These are phyloP conservation scores for Ficedula albicollis DNA, from an alignment of 2,797 vertebrate species.

Conservation along the genomic window DNA sequence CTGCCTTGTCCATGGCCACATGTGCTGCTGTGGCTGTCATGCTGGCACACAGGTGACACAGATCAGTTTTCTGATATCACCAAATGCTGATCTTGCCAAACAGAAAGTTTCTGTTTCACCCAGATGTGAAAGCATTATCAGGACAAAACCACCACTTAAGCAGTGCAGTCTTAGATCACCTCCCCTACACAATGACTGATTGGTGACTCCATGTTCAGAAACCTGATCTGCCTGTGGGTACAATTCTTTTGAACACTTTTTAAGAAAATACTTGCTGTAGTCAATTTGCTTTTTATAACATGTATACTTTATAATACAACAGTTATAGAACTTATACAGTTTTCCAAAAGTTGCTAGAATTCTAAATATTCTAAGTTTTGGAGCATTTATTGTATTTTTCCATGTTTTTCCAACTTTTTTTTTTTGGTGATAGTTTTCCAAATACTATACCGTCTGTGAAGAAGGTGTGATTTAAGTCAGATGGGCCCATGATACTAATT, in stretches of 20 bases:
- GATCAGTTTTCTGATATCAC: neutral
- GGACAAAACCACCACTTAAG: neutral
- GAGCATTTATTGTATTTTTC: neutral
- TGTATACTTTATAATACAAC: neutral
- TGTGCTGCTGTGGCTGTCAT: neutral
- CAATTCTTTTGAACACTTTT: neutral
- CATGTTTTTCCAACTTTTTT: neutral
- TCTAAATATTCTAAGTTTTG: neutral
- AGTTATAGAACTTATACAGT: neutral
- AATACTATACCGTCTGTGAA: neutral
- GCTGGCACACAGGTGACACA: neutral
- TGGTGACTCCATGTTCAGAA: neutral
- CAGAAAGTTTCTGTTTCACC: neutral
- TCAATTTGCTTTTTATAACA: neutral
- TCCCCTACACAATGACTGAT: neutral
- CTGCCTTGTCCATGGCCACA: accelerated
- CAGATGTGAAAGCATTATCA: neutral
- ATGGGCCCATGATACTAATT: neutral
- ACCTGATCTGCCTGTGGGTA: neutral
- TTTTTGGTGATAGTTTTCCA: neutral
- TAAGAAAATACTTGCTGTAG: neutral
- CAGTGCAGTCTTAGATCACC: neutral
- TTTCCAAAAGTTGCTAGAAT: neutral
- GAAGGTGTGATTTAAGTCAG: neutral
- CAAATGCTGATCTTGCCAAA: neutral